These are phyloP conservation scores for Heterohyrax brucei DNA, from an alignment of 2,797 vertebrate species.

Conservation along the genomic window DNA sequence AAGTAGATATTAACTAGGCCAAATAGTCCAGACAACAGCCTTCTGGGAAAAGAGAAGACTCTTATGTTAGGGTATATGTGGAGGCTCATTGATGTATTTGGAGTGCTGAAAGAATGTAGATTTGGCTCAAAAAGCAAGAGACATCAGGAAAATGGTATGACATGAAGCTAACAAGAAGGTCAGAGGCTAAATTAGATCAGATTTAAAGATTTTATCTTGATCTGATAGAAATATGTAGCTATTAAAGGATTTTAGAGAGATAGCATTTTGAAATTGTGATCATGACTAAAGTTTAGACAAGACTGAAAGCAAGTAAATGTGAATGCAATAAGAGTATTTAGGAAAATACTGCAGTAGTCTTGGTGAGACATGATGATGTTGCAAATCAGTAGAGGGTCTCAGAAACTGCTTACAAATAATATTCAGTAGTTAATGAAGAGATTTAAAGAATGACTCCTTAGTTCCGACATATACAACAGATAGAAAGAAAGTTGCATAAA, in stretches of 20 bases:
- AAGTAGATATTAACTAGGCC: background rate
- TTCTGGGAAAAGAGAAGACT: background rate
- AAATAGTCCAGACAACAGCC: background rate
- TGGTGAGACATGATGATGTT: background rate
- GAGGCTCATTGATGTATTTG: background rate
- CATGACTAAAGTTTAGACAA: background rate
- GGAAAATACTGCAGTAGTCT: background rate
- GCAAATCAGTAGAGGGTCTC: background rate
- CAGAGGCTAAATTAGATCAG: background rate
- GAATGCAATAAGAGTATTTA: background rate
- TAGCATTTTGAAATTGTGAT: background rate
- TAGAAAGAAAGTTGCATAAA: background rate
- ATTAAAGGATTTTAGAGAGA: background rate
- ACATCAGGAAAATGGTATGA: background rate
- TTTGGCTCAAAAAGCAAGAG: background rate
- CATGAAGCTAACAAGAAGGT: background rate
- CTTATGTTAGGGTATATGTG: background rate
- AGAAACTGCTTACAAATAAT: background rate
- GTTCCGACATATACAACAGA: background rate
- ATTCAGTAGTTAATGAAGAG: background rate
- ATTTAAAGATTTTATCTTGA: background rate
- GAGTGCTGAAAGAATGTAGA: background rate
- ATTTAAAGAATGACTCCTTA: background rate
- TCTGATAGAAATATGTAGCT: background rate
- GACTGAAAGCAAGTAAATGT: background rate